Base-by-base conservation (phyloP, 2,888 invertebrate species). In the Anodontia alba region DNA sequence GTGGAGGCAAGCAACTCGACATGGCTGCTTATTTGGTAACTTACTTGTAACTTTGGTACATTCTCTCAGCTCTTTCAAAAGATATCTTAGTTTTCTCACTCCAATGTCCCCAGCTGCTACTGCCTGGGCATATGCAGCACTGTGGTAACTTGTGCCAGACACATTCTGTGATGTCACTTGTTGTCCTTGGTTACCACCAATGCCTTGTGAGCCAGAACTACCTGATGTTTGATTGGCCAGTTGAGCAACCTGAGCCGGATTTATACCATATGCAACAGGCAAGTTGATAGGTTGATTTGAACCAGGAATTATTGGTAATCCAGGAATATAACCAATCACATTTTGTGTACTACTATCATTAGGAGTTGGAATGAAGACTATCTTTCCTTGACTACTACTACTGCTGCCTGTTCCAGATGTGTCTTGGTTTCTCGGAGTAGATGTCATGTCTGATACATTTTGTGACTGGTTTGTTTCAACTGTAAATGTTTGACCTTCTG, bases 1-100 rank as follows among this genome's bases (percentile, higher is more conserved):
- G n/a, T n/a, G n/a, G n/a, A n/a, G n/a, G n/a, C n/a, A n/a, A n/a
- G n/a, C n/a, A n/a, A n/a, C n/a, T n/a, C n/a, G n/a, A n/a, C n/a
- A n/a, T n/a, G n/a, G n/a, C n/a, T n/a, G n/a, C n/a, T n/a, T n/a
- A n/a, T n/a, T n/a, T n/a, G n/a, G n/a, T n/a, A n/a, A 80, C 90
- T 88, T 78, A 91, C 91, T 90, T 51, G 83, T 78, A 49, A 88
- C 84, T 81, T 87, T 89, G 36, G 87, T 88, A 67, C 88, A 89
- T 80, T 91, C 89, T 36, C 86, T 86, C 49, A 91, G 81, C 51
- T 91, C 91, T 36, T 86, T 83, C n/a, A 91, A 67, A 42, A 89
- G 78, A 70, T 87, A 88, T 72, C 88, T 76, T 67, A 91, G 78
- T 38, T 86, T 88, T 68, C 88, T 87, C 8, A 88, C 84, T 20